Percentiles rank a stretch among this genome's conserved stretches.
Conservation (phyloP, 2,888 invertebrate species). For the Isoperla grammatica region DNA sequence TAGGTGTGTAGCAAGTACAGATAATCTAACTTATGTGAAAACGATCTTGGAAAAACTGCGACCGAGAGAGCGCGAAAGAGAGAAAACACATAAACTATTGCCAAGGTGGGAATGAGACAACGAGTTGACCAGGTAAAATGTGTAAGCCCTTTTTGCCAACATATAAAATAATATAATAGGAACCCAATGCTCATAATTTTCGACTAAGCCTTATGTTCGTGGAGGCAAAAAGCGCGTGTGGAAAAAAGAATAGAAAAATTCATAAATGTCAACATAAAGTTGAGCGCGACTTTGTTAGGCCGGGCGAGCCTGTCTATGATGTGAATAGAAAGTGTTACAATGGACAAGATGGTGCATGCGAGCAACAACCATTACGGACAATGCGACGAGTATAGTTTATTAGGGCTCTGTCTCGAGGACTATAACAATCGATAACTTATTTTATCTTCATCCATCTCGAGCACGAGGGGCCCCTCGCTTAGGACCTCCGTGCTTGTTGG, state of each 20-base stretch:
- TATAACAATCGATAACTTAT: too few species aligned
- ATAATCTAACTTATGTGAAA: conserved; percentile 4
- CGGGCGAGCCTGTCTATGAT: not conserved
- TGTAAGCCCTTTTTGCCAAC: conserved; percentile 12
- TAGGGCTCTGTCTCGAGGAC: too few species aligned
- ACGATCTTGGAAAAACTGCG: not conserved
- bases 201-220: conserved; percentile 1
- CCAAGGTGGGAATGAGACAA: not conserved
- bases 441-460: too few species aligned
- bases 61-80: not conserved
- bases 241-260: conserved; percentile 16
- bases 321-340: too few species aligned
- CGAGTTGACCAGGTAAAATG: not conserved
- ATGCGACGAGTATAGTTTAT: too few species aligned
- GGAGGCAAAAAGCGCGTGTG: conserved; percentile 6
- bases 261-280: conserved; percentile 24
- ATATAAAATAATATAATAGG: conserved; percentile 3
- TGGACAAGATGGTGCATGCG: too few species aligned
- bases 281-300: not conserved
- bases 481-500: too few species aligned
- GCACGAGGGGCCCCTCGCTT: too few species aligned
- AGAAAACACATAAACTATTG: not conserved
- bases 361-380: too few species aligned
- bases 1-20: not conserved
- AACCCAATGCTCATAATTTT: conserved; percentile 1